These are phyloP conservation scores for Eilema griseolum DNA, from an alignment of 2,888 invertebrate genomes.

Conservation along the genomic window DNA sequence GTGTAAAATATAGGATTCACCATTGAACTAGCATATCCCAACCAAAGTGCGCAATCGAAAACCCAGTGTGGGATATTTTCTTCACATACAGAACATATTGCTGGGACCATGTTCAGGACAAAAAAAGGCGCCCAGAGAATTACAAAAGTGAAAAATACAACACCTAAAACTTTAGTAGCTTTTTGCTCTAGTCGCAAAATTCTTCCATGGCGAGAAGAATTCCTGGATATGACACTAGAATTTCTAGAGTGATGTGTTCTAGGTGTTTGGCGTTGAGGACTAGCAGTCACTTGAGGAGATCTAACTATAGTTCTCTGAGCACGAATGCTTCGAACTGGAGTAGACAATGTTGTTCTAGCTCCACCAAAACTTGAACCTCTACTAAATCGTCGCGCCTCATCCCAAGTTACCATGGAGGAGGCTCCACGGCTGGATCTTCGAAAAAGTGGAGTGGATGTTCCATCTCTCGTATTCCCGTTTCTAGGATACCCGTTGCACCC, in stretches of 20 bases:
- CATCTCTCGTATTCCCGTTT: constrained; percentile 74
- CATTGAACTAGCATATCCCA: constrained; percentile 97
- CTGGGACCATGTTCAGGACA: constrained; percentile 94
- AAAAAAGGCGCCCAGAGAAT: constrained; percentile 99
- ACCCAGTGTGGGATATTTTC: constrained; percentile 92
- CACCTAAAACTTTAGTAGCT: constrained; percentile 97
- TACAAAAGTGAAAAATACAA: constrained; percentile 97
- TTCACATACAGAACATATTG: constrained; percentile 93
- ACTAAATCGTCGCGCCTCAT: constrained; percentile 87
- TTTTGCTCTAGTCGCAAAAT: constrained; percentile 97
- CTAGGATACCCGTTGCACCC: constrained; percentile 76
- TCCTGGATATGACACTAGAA: constrained; percentile 93
- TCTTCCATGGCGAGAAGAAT: constrained; percentile 93
- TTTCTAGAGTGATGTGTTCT: constrained; percentile 92
- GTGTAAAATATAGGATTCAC: constrained; percentile 98
- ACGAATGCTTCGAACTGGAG: constrained; percentile 79
- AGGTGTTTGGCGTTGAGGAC: constrained; percentile 83
- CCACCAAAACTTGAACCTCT: constrained; percentile 91
- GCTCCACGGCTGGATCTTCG: constrained; percentile 88
- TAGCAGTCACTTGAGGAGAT: constrained; percentile 71
- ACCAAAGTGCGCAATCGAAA: constrained; percentile 95
- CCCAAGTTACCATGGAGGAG: constrained; percentile 93
- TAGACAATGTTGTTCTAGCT: constrained; percentile 87
- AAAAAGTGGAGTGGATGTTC: constrained; percentile 80
- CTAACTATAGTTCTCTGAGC: constrained; percentile 73